Evolutionary conservation across 1,140 invertebrate species (phyloP).

Genomic region (Elymnias hypermnestra): DNA sequence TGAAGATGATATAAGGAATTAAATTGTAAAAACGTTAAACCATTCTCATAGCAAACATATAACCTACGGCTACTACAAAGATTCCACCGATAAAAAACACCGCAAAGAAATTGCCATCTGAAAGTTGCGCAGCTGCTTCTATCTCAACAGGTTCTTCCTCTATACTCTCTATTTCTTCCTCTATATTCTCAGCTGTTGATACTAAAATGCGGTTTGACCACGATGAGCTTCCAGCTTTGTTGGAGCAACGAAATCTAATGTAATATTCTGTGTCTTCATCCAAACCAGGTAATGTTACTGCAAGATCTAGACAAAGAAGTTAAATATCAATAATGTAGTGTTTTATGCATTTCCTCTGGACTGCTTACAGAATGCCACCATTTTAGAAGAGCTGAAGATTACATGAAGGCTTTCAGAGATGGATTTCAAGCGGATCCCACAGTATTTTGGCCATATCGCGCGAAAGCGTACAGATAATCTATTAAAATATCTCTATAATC

Average conservation of each 20-base stretch:
- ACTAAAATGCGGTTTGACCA: constrained; percentile 32
- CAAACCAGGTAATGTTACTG: constrained; percentile 25
- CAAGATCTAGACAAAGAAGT: constrained; percentile 23
- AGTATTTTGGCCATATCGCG: no score
- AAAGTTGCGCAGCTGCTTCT: constrained; percentile 11
- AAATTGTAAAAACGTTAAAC: constrained; percentile 28
- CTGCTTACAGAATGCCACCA: no score
- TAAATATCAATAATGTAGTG: neutral
- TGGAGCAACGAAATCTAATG: constrained; percentile 32
- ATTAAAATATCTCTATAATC: no score
- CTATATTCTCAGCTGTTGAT: constrained; percentile 20
- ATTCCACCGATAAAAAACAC: constrained; percentile 48
- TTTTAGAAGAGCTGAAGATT: no score
- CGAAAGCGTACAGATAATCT: no score
- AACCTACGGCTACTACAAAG: constrained; percentile 35
- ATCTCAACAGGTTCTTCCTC: constrained; percentile 13
- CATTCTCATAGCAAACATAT: constrained; percentile 44
- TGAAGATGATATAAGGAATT: no score
- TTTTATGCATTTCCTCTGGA: no score
- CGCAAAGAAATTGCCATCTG: constrained; percentile 43
- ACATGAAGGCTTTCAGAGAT: no score
- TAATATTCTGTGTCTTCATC: constrained; percentile 36
- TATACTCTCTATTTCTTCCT: constrained; percentile 13
- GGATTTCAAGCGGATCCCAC: no score
- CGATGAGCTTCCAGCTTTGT: constrained; percentile 34